Evolutionary conservation across 1,140 invertebrate species (phyloP), one percentile per base, ranked within the genome.

Genomic region (Atta colombica): DNA sequence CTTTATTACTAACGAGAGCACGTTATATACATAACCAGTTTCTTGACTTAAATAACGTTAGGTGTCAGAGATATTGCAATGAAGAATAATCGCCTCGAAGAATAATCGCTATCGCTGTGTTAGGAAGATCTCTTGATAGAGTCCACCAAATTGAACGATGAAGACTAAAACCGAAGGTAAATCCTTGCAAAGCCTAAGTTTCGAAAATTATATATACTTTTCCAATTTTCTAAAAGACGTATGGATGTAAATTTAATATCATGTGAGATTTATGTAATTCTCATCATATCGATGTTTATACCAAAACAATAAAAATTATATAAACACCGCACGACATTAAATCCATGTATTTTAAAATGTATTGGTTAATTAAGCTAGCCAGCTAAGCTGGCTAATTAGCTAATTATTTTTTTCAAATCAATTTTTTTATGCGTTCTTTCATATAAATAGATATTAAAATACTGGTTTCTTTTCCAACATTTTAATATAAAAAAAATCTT

Each of bases 31-130:
- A 16, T 14, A 31, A 31, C 12, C 31, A 21, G 25, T 55, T 58
- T 21, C 21, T 58, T 21, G 45, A 60, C 45, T 78, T 60, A 49
- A 74, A 80, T 89, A 91, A 91, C 75, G 69, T 71, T 51, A 71
- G 58, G 84, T 82, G 89, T 88, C 87, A 71, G 8, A 35, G 16
- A 68, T 87, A 91, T 91, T 81, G 85, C 75, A 12, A 71, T 39
- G 68, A 68, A 25, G 85, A 71, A 25, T 25, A 25, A 25, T 25
- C 65, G 65, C 55, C 69, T 49, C 85, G 69, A 68, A 82, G 80
- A 89, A 74, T 92, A 88, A 90, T 92, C 78, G 61, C 58, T 77
- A 89, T 91, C 66, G 18, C 69, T 25, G 63, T 49, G 53, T 68
- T 25, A 58, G 85, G 68, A 49, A 2, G 5, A 25, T 61, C 25